Evolutionary conservation across 2,888 invertebrate genomes (phyloP).

Genomic region (Cotesia congregata): DNA sequence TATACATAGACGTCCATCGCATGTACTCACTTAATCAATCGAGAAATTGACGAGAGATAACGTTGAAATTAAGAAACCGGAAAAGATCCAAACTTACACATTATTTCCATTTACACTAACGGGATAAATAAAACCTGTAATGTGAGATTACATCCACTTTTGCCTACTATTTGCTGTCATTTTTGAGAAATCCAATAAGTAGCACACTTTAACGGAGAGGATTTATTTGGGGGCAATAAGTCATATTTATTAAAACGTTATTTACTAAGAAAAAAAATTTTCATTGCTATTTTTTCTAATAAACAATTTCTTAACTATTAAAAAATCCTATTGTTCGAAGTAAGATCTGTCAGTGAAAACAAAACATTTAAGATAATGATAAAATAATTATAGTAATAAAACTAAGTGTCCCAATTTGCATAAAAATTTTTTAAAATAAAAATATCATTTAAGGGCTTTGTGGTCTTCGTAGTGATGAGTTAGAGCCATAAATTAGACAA

Average conservation of each 20-base stretch:
- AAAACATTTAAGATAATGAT: background rate
- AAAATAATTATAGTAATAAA: background rate
- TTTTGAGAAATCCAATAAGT: background rate
- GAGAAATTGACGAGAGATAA: constrained; percentile 16
- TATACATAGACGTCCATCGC: background rate
- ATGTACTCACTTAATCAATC: constrained; percentile 10
- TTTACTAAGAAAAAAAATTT: no score
- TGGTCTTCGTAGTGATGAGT: background rate
- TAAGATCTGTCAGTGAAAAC: no score
- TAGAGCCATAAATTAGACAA: background rate
- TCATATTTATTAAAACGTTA: no score
- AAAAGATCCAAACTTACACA: constrained; percentile 25
- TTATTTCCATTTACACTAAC: constrained; percentile 36
- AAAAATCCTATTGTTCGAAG: no score
- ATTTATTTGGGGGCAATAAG: no score
- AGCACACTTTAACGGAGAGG: no score
- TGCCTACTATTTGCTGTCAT: background rate
- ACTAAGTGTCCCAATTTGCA: background rate
- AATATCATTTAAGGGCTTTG: background rate
- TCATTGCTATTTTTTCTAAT: no score
- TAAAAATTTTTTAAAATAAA: background rate
- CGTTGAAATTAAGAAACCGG: constrained; percentile 12
- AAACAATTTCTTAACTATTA: no score
- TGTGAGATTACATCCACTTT: constrained; percentile 15
- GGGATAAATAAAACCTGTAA: constrained; percentile 10